These are phyloP conservation scores for Drosophila prostipennis DNA, from an alignment of 2,888 invertebrate species.

Conservation along the genomic window DNA sequence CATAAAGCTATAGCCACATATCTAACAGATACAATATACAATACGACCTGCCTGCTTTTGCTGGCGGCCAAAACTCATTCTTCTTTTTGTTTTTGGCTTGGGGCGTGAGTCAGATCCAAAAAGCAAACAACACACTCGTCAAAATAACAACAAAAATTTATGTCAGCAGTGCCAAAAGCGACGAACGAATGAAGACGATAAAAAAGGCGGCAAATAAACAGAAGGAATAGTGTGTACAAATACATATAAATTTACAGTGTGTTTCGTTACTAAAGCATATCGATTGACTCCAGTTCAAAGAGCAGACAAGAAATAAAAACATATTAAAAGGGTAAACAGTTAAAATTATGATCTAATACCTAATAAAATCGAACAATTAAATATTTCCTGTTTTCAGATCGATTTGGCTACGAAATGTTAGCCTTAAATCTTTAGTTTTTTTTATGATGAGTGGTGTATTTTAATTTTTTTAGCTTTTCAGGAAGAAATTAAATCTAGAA, in stretches of 20 bases:
- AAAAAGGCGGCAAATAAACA: constrained; percentile 69
- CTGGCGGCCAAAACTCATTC: constrained; percentile 35
- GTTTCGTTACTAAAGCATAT: constrained; percentile 1
- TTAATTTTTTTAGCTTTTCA: not conserved
- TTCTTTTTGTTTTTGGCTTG: constrained; percentile 44
- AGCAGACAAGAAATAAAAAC: not conserved
- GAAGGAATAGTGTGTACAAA: constrained; percentile 38
- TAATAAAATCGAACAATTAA: too few species aligned
- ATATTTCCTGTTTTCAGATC: too few species aligned
- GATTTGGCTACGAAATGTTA: too few species aligned
- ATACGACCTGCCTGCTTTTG: constrained; percentile 9
- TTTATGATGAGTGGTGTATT: too few species aligned
- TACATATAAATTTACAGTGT: constrained; percentile 16
- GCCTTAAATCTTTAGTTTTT: too few species aligned
- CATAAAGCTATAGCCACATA: constrained; percentile 47
- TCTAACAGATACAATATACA: constrained; percentile 65
- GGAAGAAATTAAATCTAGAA: not conserved
- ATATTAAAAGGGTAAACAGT: not conserved
- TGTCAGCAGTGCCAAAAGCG: constrained; percentile 79
- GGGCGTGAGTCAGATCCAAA: constrained; percentile 66
- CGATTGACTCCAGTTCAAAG: constrained; percentile 3
- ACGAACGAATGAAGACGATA: constrained; percentile 58
- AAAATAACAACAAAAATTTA: constrained; percentile 68
- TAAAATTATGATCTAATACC: not conserved
- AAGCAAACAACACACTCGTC: constrained; percentile 36